A percentile compares a stretch with the other conserved stretches of the same genome.
Evolutionary conservation across 2,888 invertebrate species (phyloP).

Genomic region (Keiferia lycopersicella): DNA sequence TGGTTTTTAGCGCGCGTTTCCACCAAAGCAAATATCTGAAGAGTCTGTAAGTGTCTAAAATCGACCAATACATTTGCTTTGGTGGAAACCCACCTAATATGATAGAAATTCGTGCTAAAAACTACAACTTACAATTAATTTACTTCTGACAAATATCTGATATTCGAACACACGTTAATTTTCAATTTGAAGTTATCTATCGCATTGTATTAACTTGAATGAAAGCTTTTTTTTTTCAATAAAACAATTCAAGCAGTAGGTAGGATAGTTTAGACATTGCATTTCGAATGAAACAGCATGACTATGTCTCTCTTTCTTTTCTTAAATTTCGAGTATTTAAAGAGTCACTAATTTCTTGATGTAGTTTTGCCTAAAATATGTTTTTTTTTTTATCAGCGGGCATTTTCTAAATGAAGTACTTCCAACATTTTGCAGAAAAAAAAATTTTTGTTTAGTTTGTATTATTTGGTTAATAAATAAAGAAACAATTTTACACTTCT

Average conservation of each 20-base stretch:
- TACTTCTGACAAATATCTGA: not conserved
- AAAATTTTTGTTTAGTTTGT: too few relatives aligned
- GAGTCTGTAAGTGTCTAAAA: not conserved
- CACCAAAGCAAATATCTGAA: not conserved
- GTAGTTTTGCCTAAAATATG: not conserved
- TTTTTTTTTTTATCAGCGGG: not conserved
- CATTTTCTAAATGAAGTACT: too few relatives aligned
- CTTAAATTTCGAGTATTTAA: not conserved
- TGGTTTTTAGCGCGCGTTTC: not conserved
- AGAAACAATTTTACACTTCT: too few relatives aligned
- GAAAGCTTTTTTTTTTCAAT: conserved; percentile 16
- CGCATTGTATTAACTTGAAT: conserved; percentile 42
- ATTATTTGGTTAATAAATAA: too few relatives aligned
- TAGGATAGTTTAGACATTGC: conserved; percentile 21
- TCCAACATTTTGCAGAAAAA: too few relatives aligned
- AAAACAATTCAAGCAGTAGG: conserved; percentile 11
- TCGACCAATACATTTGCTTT: too few relatives aligned
- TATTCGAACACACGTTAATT: not conserved
- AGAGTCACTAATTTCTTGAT: conserved; percentile 7
- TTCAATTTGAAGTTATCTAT: conserved; percentile 37
- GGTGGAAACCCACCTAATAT: too few relatives aligned
- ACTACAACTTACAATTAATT: not conserved
- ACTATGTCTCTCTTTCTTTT: conserved; percentile 2
- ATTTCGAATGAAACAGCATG: conserved; percentile 26
- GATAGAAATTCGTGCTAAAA: too few relatives aligned